Base-by-base conservation (phyloP, 2,888 invertebrate species). In the Megalurothrips usitatus region DNA sequence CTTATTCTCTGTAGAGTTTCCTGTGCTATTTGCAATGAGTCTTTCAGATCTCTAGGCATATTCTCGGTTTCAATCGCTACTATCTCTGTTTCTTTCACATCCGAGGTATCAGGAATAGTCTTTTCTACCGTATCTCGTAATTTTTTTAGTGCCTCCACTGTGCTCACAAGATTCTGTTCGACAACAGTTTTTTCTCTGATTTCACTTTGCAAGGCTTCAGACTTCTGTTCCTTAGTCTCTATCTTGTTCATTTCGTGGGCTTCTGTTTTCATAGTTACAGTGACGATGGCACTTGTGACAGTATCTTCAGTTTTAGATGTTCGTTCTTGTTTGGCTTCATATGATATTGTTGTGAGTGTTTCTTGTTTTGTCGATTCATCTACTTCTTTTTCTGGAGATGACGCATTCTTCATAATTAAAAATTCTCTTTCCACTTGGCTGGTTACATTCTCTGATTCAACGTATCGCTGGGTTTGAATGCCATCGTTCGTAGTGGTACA, bases 31-130 rank as follows among this genome's bases (percentile, higher is more conserved):
- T 19, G 58, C 58, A 58, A 14, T 11, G 58, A 78, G 78, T 78
- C 78, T 78, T 81, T 82, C 17, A 83, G 81, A 52, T 82, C 83
- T 47, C 81, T 82, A 82, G 85, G 84, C 11, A 84, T 80, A 48
- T 84, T 84, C 79, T 83, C 82, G 34, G 83, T 81, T 75, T 84
- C 83, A 26, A 83, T 82, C 1, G 68, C 78, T 49, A 84, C 79
- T 17, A 84, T 80, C 79, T 83, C 82, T 80, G 78, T 82, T 68
- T 82, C 63, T 43, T n/a, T 2, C 23, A 80, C 81, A 28, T 81
- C 79, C 19, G 49, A 81, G 68, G 79, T 78, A 75, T 43, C 82
- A 17, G 79, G 47, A 12, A 48, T 34, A 17, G 14, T 49, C 63
- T 81, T 80, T 14, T 23, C 47, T 1, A 34, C 48, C 17, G 43